Base-by-base conservation (phyloP, 2,113 vertebrate genomes). In the Calyptommatus sinebrachiatus region DNA sequence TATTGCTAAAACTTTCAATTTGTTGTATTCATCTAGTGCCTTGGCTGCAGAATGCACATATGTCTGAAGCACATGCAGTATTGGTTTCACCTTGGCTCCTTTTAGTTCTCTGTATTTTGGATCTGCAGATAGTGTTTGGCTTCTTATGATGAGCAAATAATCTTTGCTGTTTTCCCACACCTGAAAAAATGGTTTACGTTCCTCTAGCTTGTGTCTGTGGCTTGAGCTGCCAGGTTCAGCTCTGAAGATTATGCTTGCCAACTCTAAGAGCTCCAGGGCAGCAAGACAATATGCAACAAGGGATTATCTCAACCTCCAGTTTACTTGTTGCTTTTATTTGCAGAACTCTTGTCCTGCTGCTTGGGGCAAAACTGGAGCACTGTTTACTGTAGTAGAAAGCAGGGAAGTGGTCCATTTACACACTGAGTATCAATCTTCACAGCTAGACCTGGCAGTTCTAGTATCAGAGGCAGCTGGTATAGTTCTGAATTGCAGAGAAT, bases 161-260 rank as follows among this genome's bases (percentile, higher is more conserved):
- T 11, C 28, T 28, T 60, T 26, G 62, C 31, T 67, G 5, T 46
- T 68, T 67, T 57, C 29, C 48, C 31, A 81, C 31, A 81, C 63
- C 71, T 73, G 65, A 50, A 75, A 75, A 72, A 69, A 53, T 46
- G 18, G 53, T n/a, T 61, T 75, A 26, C 68, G 21, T 53, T 81
- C 31, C 50, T 28, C 50, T 24, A 46, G 50, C 71, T 60, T 75
- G n/a, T 69, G 63, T 68, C 60, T 63, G 61, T 41, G 31, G 48
- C 66, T 60, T 60, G 50, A 16, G 20, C 20, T 75, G 65, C 35
- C 12, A 45, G 29, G 46, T 35, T 26, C 28, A 73, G 70, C 48
- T 29, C 45, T 66, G 70, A 61, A 65, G 61, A 53, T 7, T 26
- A 16, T 21, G 8, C 79, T 35, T 73, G 62, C 50, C 70, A 73